Conservation (phyloP, 2,797 vertebrate species). For the Okamejei kenojei region DNA sequence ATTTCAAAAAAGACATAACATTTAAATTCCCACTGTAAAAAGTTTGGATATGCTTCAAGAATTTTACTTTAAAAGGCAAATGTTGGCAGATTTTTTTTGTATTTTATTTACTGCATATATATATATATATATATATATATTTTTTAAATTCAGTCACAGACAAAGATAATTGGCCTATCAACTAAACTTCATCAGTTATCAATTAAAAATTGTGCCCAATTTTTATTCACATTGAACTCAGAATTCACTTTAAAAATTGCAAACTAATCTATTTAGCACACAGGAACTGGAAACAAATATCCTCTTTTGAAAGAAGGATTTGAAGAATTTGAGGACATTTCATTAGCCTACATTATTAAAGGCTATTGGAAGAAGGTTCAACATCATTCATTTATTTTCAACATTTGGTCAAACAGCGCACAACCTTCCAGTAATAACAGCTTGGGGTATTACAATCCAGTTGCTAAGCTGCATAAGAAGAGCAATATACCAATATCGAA, state of each 20-base stretch:
- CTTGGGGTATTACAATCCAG: no score
- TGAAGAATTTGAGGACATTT: not conserved
- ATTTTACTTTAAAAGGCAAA: not conserved
- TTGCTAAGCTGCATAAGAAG: no score
- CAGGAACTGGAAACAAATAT: not conserved
- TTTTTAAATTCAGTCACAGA: not conserved
- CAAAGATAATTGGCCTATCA: not conserved
- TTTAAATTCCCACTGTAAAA: not conserved
- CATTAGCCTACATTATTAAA: not conserved
- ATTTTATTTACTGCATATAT: not conserved
- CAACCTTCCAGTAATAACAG: not conserved
- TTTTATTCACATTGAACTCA: not conserved
- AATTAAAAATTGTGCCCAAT: not conserved
- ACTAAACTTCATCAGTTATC: not conserved
- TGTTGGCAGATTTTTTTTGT: not conserved
- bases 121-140: not conserved
- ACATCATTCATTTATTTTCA: not conserved
- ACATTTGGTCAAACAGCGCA: not conserved
- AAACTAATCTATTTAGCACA: not conserved
- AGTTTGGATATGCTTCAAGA: conserved; percentile 10
- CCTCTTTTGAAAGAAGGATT: not conserved
- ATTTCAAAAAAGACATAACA: not conserved
- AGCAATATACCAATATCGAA: no score
- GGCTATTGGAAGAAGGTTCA: not conserved
- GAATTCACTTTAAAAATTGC: not conserved